Evolutionary conservation across 2,797 vertebrate genomes (phyloP).

Genomic region (Echeneis naucrates): DNA sequence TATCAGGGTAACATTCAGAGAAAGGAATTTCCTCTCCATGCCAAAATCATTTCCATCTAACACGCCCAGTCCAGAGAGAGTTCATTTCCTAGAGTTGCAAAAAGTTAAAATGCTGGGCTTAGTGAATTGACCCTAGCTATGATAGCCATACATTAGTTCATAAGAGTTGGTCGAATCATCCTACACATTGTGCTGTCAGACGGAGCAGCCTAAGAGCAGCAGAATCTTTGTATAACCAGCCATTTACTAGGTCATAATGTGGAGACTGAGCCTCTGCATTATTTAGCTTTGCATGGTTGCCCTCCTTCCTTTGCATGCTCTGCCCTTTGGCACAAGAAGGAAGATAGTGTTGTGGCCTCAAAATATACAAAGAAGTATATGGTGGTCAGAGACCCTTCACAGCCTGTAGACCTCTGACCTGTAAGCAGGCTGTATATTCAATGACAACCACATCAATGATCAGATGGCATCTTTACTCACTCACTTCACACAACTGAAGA

Average conservation of each 20-base stretch:
- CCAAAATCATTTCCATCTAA: neutral
- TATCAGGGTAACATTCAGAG: neutral
- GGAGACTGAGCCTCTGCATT: constrained; percentile 80
- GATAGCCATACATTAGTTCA: constrained; percentile 33
- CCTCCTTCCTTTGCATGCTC: constrained; percentile 67
- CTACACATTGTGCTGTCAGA: constrained; percentile 64
- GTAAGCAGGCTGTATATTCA: constrained; percentile 43
- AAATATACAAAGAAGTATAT: constrained; percentile 44
- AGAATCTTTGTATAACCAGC: constrained; percentile 75
- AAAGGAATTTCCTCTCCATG: constrained; percentile 1
- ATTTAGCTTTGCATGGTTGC: constrained; percentile 80
- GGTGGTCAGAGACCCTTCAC: constrained; percentile 41
- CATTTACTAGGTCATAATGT: constrained; percentile 82
- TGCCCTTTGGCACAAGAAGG: constrained; percentile 68
- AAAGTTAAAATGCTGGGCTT: constrained; percentile 28
- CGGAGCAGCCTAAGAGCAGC: constrained; percentile 47
- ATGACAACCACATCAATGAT: constrained; percentile 13
- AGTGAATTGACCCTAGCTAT: constrained; percentile 13
- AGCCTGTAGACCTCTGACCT: constrained; percentile 61
- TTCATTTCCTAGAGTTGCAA: constrained; percentile 21
- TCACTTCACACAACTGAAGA: neutral
- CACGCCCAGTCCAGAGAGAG: neutral
- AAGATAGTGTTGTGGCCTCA: constrained; percentile 48
- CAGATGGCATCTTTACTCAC: constrained; percentile 5
- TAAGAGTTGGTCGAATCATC: constrained; percentile 46